Evolutionary conservation across 2,888 invertebrate species (phyloP).

Genomic region (Balanococcus diminutus): DNA sequence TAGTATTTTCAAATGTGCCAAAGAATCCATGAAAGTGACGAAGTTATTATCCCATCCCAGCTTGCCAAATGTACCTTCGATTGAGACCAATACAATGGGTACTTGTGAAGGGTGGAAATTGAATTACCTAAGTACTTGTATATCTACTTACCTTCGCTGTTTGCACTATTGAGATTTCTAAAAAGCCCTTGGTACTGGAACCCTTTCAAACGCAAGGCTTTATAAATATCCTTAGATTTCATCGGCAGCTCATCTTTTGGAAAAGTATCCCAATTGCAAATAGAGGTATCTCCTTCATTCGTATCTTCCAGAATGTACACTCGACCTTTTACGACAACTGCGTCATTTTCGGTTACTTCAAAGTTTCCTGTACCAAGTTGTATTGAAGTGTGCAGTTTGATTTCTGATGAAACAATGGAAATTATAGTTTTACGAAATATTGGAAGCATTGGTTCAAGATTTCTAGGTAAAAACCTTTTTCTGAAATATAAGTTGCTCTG

Average conservation of each 20-base stretch:
- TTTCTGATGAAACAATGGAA: not conserved
- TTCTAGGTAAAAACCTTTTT: not conserved
- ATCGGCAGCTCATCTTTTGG: not conserved
- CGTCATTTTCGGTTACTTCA: not conserved
- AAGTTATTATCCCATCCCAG: conserved; percentile 2
- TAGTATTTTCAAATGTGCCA: not conserved
- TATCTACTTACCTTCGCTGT: conserved; percentile 42
- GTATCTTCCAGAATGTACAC: not conserved
- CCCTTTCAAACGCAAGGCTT: not conserved
- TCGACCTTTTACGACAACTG: not conserved
- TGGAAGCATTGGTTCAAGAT: not conserved
- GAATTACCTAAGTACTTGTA: not conserved
- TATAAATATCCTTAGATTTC: not conserved
- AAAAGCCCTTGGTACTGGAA: not conserved
- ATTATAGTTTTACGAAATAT: too few species aligned
- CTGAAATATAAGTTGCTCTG: not conserved
- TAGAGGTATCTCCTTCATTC: not conserved
- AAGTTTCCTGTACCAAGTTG: not conserved
- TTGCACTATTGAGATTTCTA: not conserved
- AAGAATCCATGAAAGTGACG: not conserved
- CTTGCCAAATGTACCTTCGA: not conserved
- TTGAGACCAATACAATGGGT: too few species aligned
- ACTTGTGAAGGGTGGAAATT: not conserved
- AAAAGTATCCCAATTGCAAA: not conserved
- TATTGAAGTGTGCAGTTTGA: not conserved